Evolutionary conservation across 2,888 invertebrate species (phyloP).

Genomic region (Tenthredo livida): DNA sequence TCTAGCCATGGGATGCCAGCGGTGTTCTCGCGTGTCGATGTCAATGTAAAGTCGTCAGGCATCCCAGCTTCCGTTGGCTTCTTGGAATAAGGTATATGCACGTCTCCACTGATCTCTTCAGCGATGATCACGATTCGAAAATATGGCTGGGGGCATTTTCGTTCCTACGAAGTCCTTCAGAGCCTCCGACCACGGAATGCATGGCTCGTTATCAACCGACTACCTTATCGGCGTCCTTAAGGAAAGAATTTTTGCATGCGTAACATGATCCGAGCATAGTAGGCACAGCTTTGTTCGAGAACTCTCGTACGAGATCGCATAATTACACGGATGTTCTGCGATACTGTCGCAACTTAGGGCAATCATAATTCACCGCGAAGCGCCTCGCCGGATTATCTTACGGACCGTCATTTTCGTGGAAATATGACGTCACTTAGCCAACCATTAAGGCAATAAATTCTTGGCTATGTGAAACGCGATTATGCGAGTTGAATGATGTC

Average conservation of each 20-base stretch:
- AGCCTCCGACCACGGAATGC: background rate
- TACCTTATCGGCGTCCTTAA: background rate
- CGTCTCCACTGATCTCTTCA: background rate
- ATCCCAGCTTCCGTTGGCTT: slow-evolving; percentile 40
- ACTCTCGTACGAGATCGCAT: background rate
- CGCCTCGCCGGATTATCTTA: slow-evolving; percentile 8
- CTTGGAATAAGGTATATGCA: slow-evolving; percentile 27
- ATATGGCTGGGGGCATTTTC: background rate
- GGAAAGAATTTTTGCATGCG: background rate
- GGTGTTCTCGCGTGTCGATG: slow-evolving; percentile 46
- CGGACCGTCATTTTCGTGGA: slow-evolving; percentile 14
- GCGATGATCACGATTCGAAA: background rate
- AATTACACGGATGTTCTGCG: slow-evolving; percentile 8
- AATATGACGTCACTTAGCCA: slow-evolving; percentile 28
- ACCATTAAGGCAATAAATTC: slow-evolving; percentile 40
- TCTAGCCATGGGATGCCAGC: slow-evolving; percentile 27
- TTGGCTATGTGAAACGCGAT: background rate
- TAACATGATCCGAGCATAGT: background rate
- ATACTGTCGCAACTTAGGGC: background rate
- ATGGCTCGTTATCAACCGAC: background rate
- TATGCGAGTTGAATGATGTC: background rate
- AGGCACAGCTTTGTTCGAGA: background rate
- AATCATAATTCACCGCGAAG: slow-evolving; percentile 4
- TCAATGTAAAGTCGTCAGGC: slow-evolving; percentile 50
- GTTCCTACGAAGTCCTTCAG: background rate